phyloP scores from a whole-genome alignment of 2,888 invertebrate genomes.

The Corythucha ciliata region DNA sequence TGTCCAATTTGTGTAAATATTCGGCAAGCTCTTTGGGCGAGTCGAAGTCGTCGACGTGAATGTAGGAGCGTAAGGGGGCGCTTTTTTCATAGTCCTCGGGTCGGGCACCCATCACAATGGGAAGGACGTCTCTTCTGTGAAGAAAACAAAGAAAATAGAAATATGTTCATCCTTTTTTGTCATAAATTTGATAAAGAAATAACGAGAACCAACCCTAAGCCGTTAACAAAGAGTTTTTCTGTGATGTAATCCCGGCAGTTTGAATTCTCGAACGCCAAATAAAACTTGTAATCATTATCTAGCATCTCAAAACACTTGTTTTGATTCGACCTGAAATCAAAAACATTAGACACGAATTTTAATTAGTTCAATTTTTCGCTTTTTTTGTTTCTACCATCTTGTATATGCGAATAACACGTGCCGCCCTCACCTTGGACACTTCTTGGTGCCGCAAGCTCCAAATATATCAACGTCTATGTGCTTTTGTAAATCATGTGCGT shows the following conservation, averaged over 20 bases:
- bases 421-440: slow-evolving; percentile 59
- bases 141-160: slow-evolving; percentile 8
- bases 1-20: slow-evolving; percentile 74
- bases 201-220: slow-evolving; percentile 58
- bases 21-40: slow-evolving; percentile 77
- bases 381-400: background rate
- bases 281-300: slow-evolving; percentile 90
- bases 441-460: slow-evolving; percentile 76
- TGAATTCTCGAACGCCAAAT: slow-evolving; percentile 93
- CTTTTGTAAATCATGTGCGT: slow-evolving; percentile 75
- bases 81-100: slow-evolving; percentile 81
- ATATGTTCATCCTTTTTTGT: background rate
- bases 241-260: slow-evolving; percentile 94
- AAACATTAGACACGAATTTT: slow-evolving; percentile 1
- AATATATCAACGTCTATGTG: slow-evolving; percentile 84
- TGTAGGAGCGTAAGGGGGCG: slow-evolving; percentile 83
- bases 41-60: slow-evolving; percentile 92
- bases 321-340: slow-evolving; percentile 46
- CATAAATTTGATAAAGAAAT: background rate
- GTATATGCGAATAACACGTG: background rate
- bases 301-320: slow-evolving; percentile 83
- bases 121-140: slow-evolving; percentile 67
- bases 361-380: background rate
- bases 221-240: slow-evolving; percentile 94
- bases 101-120: slow-evolving; percentile 92